Percentiles rank a stretch among this genome's conserved stretches.
These are phyloP conservation scores for Saxidomus purpurata DNA, from an alignment of 1,140 invertebrate genomes.

Conservation along the genomic window DNA sequence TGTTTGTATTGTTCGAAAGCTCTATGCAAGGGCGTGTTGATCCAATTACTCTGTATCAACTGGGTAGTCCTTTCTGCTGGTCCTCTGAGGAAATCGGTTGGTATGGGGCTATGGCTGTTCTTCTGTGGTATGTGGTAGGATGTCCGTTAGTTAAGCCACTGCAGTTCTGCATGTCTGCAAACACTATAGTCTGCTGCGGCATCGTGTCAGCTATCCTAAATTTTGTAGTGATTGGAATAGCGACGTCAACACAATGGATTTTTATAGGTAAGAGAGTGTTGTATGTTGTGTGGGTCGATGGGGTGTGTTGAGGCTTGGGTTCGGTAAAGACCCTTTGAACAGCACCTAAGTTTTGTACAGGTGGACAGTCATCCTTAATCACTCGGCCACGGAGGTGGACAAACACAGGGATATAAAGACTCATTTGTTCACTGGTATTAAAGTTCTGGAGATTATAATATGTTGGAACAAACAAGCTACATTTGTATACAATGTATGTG, in stretches of 20 bases:
- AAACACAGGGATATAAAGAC: too few relatives aligned
- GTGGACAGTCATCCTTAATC: too few relatives aligned
- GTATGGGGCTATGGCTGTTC: not conserved
- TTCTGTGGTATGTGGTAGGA: not conserved
- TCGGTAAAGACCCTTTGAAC: too few relatives aligned
- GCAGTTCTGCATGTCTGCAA: conserved; percentile 1
- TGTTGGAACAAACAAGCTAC: too few relatives aligned
- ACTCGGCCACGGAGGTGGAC: too few relatives aligned
- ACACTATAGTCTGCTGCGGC: not conserved
- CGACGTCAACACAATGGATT: not conserved
- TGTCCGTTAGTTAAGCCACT: conserved; percentile 7
- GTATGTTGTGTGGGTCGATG: too few relatives aligned
- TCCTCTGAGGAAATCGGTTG: not conserved
- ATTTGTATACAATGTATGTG: too few relatives aligned
- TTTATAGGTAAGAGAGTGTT: conserved; percentile 4
- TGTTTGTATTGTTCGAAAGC: not conserved
- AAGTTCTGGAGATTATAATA: too few relatives aligned
- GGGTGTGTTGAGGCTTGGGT: too few relatives aligned
- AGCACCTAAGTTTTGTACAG: too few relatives aligned
- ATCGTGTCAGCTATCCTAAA: not conserved
- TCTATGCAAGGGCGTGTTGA: not conserved
- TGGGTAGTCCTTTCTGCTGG: conserved; percentile 40
- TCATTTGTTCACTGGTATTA: too few relatives aligned
- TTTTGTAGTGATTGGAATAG: not conserved
- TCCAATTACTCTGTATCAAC: conserved; percentile 7